Conservation (phyloP, 64 coral and sea anemone genomes). For the Trachythela sp. region DNA sequence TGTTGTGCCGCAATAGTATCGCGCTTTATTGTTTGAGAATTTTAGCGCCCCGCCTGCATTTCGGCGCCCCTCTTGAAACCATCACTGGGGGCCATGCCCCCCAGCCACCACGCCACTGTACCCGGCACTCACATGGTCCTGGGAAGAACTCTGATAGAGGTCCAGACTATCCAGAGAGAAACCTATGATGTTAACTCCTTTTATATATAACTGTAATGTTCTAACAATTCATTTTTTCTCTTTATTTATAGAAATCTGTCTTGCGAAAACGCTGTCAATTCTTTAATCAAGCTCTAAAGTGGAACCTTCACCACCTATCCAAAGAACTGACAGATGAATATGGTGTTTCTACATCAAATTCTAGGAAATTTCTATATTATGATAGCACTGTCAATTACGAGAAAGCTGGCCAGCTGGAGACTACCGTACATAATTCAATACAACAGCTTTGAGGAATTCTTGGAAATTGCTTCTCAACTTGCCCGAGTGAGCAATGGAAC, state of each 20-base stretch:
- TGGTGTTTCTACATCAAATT: neutral
- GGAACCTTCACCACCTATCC: conserved; percentile 58
- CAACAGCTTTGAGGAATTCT: conserved; percentile 76
- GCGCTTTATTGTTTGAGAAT: too few species aligned
- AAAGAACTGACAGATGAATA: conserved; percentile 66
- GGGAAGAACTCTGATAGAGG: too few species aligned
- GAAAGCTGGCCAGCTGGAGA: conserved; percentile 41
- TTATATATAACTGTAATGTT: too few species aligned
- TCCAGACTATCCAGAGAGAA: too few species aligned
- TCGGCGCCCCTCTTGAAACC: too few species aligned
- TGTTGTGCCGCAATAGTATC: too few species aligned
- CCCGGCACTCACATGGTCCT: too few species aligned
- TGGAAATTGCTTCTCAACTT: conserved; percentile 55
- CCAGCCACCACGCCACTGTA: too few species aligned
- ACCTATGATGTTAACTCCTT: too few species aligned
- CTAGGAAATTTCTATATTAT: conserved; percentile 72
- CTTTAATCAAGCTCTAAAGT: conserved; percentile 63
- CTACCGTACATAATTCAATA: conserved; percentile 49
- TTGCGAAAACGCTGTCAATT: conserved; percentile 66
- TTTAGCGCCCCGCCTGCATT: too few species aligned
- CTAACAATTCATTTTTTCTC: too few species aligned
- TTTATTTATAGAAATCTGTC: conserved; percentile 58
- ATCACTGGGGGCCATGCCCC: too few species aligned
- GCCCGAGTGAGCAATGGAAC: conserved; percentile 69
- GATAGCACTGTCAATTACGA: conserved; percentile 38